These are phyloP conservation scores for Holcopasites calliopsidis DNA, from an alignment of 1,140 invertebrate genomes.

Conservation along the genomic window DNA sequence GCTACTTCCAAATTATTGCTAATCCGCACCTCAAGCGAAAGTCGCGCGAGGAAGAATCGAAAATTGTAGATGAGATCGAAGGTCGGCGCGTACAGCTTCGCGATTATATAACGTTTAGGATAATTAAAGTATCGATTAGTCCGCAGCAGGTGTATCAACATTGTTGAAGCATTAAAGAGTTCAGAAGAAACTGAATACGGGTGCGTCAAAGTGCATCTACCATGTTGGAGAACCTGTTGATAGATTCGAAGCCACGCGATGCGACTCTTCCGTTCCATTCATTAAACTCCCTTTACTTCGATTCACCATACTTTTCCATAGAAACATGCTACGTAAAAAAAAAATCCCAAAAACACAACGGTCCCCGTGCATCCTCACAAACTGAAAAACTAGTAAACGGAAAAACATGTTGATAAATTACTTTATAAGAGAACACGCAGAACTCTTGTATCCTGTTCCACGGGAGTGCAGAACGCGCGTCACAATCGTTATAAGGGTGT, in stretches of 20 bases:
- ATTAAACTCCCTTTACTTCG: neutral
- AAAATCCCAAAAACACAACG: too few relatives aligned
- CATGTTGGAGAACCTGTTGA: slow-evolving; percentile 30
- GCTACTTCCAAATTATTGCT: neutral
- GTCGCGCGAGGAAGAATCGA: neutral
- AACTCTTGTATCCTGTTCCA: slow-evolving; percentile 59
- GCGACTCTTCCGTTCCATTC: neutral
- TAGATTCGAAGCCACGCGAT: slow-evolving; percentile 5
- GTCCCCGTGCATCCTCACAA: too few relatives aligned
- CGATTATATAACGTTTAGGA: slow-evolving; percentile 15
- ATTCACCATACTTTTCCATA: neutral
- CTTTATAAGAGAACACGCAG: slow-evolving; percentile 1
- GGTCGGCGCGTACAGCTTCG: neutral
- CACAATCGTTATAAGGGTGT: slow-evolving; percentile 68
- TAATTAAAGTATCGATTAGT: slow-evolving; percentile 32
- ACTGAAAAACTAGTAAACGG: too few relatives aligned
- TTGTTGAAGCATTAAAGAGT: neutral
- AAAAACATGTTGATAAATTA: too few relatives aligned
- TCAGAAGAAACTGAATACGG: neutral
- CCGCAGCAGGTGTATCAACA: slow-evolving; percentile 17
- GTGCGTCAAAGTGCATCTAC: neutral
- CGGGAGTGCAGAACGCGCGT: slow-evolving; percentile 48
- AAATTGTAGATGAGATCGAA: neutral
- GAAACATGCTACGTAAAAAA: too few relatives aligned
- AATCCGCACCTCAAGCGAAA: neutral